Conservation (phyloP, 1,140 invertebrate genomes). For the Heliconius himera region DNA sequence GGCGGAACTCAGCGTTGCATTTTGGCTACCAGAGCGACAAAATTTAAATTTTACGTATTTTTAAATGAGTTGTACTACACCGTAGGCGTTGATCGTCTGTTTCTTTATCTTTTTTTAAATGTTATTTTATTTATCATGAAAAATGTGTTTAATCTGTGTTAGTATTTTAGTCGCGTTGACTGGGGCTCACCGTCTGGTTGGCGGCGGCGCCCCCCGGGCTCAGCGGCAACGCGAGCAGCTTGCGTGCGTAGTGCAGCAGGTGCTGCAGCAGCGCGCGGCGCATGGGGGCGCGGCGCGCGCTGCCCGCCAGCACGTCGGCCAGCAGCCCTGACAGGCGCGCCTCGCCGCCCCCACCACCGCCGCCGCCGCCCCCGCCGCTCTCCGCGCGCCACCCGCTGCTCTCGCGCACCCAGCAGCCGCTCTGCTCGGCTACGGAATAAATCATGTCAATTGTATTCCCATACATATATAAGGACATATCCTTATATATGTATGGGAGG, state of each 20-base stretch:
- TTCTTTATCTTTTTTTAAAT: too few species aligned
- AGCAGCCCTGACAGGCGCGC: conserved; percentile 68
- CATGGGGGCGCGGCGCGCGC: conserved; percentile 59
- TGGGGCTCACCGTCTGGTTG: not conserved
- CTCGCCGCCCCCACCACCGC: conserved; percentile 40
- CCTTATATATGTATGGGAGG: too few species aligned
- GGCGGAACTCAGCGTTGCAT: too few species aligned
- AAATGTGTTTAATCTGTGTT: too few species aligned
- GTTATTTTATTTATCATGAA: too few species aligned
- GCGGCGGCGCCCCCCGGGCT: conserved; percentile 25
- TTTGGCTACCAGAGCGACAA: too few species aligned
- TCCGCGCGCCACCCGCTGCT: conserved; percentile 53
- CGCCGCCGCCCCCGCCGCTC: conserved; percentile 49
- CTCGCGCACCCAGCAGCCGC: conserved; percentile 64
- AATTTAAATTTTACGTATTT: too few species aligned
- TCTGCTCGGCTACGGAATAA: conserved; percentile 54
- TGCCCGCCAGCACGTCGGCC: conserved; percentile 67
- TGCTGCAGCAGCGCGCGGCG: conserved; percentile 72
- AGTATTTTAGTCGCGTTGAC: not conserved
- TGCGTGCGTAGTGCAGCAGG: conserved; percentile 75
- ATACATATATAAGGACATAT: too few species aligned
- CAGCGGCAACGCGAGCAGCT: conserved; percentile 87
- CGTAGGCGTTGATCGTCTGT: too few species aligned
- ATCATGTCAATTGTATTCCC: too few species aligned
- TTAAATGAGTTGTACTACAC: too few species aligned